phyloP scores from a whole-genome alignment of 23 tunicate species.

The Diplosoma virens region DNA sequence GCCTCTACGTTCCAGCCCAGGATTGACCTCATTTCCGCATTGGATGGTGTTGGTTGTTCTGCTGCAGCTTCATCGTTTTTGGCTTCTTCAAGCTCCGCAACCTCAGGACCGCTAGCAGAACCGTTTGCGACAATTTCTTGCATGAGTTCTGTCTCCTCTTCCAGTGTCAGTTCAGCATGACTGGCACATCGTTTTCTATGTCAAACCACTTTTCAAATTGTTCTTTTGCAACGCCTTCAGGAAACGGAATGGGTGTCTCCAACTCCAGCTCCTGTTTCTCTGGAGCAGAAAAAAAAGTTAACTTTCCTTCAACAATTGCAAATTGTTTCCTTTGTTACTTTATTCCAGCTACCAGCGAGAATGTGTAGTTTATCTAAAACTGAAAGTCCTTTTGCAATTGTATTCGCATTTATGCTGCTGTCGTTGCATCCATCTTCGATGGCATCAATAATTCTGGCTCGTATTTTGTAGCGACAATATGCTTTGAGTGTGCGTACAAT shows the following conservation, averaged over 20 bases:
- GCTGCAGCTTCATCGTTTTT: too few species aligned
- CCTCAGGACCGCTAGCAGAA: too few species aligned
- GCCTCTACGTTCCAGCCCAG: neutral
- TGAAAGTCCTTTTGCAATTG: constrained; percentile 15
- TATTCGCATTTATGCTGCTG: neutral
- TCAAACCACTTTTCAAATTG: too few species aligned
- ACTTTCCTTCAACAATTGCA: constrained; percentile 10
- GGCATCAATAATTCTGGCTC: too few species aligned
- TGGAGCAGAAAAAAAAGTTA: neutral
- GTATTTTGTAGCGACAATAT: constrained; percentile 4
- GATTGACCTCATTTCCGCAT: neutral
- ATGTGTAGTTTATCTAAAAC: constrained; percentile 2
- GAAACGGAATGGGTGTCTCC: constrained; percentile 6
- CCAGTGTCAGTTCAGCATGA: neutral
- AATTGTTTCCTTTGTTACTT: constrained; percentile 11
- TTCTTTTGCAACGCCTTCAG: neutral
- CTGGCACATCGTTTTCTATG: too few species aligned
- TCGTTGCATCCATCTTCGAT: too few species aligned
- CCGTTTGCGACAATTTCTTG: too few species aligned
- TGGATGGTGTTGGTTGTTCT: neutral
- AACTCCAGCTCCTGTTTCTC: constrained; percentile 14
- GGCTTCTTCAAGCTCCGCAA: too few species aligned
- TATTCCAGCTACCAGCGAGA: neutral
- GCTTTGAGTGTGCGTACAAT: constrained; percentile 21
- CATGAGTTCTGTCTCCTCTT: neutral